These are phyloP conservation scores for Marasmarcha lunaedactyla DNA, from an alignment of 2,888 invertebrate species.

Conservation along the genomic window DNA sequence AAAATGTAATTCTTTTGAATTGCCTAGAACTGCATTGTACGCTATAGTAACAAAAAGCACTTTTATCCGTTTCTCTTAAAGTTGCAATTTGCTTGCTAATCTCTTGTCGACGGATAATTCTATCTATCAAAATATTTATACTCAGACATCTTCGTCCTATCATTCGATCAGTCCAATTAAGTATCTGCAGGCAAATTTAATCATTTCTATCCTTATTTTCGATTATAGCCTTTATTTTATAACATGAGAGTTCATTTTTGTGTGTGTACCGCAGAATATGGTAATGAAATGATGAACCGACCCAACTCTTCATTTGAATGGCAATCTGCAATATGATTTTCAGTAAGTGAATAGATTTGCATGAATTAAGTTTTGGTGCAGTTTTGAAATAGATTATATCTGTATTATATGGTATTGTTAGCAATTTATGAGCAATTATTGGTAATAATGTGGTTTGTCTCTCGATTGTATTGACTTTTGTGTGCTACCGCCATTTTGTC, in stretches of 20 bases:
- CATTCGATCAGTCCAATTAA: conserved; percentile 40
- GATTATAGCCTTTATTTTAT: too few species aligned
- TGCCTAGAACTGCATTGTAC: background rate
- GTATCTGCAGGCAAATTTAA: conserved; percentile 16
- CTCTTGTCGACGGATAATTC: too few species aligned
- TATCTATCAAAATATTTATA: background rate
- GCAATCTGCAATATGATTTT: background rate
- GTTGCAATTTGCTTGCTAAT: too few species aligned
- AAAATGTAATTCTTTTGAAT: background rate
- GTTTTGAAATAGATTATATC: too few species aligned
- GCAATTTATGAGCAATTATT: too few species aligned
- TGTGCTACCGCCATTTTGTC: too few species aligned
- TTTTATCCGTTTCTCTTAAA: too few species aligned
- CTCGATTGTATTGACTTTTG: too few species aligned
- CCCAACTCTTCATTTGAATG: background rate
- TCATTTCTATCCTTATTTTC: background rate
- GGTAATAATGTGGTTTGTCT: too few species aligned
- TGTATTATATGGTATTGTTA: too few species aligned
- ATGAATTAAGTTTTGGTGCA: background rate
- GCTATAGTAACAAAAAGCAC: too few species aligned
- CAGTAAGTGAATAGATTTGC: background rate
- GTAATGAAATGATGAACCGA: conserved; percentile 1
- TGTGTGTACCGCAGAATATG: background rate
- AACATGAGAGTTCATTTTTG: too few species aligned
- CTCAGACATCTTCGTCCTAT: conserved; percentile 30